Conservation (phyloP, 2,888 invertebrate genomes). For the Kuschelorhynchus macadamiae region DNA sequence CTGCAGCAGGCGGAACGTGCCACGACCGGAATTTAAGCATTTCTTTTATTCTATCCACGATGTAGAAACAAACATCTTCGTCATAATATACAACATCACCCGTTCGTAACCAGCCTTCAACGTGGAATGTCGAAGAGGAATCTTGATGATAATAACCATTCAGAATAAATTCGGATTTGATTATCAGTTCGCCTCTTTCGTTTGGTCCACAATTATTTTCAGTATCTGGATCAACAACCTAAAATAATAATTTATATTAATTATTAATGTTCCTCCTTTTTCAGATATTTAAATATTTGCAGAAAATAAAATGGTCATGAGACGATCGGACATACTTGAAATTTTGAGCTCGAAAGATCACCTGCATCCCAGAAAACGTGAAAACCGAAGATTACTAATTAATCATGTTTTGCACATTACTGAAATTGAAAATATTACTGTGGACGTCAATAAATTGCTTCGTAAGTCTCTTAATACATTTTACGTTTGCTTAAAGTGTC, state of each 20-base stretch:
- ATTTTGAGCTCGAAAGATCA: too few relatives aligned
- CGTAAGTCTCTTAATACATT: too few relatives aligned
- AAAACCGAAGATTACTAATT: too few relatives aligned
- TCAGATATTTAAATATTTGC: too few relatives aligned
- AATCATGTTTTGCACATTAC: too few relatives aligned
- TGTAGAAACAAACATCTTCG: constrained; percentile 69
- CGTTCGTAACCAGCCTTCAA: constrained; percentile 70
- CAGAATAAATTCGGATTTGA: constrained; percentile 65
- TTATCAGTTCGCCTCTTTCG: constrained; percentile 70
- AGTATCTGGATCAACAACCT: constrained; percentile 61
- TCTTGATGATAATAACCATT: constrained; percentile 70
- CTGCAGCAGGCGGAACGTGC: constrained; percentile 67
- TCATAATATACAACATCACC: constrained; percentile 72
- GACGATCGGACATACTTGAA: too few relatives aligned
- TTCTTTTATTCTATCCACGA: constrained; percentile 71
- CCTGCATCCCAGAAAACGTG: too few relatives aligned
- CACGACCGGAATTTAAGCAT: constrained; percentile 70
- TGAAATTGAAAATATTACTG: too few relatives aligned
- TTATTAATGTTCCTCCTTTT: too few relatives aligned
- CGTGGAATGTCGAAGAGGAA: constrained; percentile 67
- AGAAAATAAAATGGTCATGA: too few relatives aligned
- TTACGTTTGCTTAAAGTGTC: too few relatives aligned
- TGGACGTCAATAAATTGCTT: too few relatives aligned
- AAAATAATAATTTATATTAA: constrained; percentile 27
- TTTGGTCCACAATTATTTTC: constrained; percentile 64